Conservation (phyloP, 2,797 vertebrate genomes). For the Carcharodon carcharias region DNA sequence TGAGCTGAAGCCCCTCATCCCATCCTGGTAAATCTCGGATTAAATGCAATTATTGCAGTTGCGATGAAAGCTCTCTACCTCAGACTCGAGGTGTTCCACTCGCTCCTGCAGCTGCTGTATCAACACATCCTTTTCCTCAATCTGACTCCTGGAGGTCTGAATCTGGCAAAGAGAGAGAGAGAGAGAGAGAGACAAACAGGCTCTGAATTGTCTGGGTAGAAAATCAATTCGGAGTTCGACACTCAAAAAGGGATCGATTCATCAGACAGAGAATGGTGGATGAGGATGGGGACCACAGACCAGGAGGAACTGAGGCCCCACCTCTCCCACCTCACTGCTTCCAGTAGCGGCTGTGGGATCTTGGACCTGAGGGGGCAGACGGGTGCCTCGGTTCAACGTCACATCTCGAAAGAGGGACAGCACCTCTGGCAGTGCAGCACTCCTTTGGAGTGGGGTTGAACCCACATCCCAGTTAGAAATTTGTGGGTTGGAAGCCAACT, state of each 20-base stretch:
- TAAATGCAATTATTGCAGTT: background rate
- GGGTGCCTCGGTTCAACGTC: too few species aligned
- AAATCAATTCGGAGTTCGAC: background rate
- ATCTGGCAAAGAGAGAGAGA: slow-evolving; percentile 56
- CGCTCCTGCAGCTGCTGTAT: slow-evolving; percentile 89
- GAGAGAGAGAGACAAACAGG: background rate
- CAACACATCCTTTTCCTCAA: slow-evolving; percentile 74
- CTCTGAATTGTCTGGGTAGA: background rate
- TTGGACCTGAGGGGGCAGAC: too few species aligned
- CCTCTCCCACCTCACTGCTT: too few species aligned
- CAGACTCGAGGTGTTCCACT: slow-evolving; percentile 81
- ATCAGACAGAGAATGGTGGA: too few species aligned
- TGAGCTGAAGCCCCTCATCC: background rate
- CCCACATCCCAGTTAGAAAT: too few species aligned
- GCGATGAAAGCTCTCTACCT: slow-evolving; percentile 57
- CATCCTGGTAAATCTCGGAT: background rate
- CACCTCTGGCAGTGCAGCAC: too few species aligned
- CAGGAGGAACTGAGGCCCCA: too few species aligned
- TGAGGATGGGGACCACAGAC: too few species aligned
- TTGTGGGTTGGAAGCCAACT: too few species aligned
- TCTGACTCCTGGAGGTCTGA: slow-evolving; percentile 85
- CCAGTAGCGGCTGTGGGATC: too few species aligned
- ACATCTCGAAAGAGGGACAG: too few species aligned
- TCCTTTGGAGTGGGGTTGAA: too few species aligned
- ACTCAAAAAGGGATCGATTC: background rate